These are phyloP conservation scores for Callinectes sapidus DNA, from an alignment of 2,888 invertebrate species.

Conservation along the genomic window DNA sequence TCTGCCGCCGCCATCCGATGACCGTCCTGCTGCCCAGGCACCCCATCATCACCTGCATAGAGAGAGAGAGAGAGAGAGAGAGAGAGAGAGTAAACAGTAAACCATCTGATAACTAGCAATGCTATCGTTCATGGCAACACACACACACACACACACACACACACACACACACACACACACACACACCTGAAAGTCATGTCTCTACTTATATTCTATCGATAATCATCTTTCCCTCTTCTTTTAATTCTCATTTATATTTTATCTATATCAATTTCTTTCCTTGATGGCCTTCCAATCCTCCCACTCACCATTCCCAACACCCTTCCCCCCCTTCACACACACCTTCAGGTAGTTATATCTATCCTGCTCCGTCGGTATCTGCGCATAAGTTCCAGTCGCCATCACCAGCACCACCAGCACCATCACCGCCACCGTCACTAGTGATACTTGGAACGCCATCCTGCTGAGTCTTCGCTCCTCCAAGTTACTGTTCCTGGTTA, in stretches of 20 bases:
- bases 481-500: not conserved
- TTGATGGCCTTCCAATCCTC: too few species aligned
- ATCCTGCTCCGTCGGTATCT: not conserved
- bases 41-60: not conserved
- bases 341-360: not conserved
- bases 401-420: not conserved
- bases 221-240: too few species aligned
- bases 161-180: not conserved
- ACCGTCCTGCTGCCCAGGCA: not conserved
- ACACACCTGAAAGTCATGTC: too few species aligned
- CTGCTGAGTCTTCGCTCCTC: not conserved
- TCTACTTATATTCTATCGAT: too few species aligned
- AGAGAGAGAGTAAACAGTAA: not conserved
- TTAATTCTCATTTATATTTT: too few species aligned
- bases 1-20: not conserved
- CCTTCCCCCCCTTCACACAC: not conserved
- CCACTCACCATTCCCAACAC: too few species aligned
- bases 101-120: not conserved
- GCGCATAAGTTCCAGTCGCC: not conserved
- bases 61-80: not conserved
- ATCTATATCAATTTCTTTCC: too few species aligned
- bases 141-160: conserved; percentile 1
- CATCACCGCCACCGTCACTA: not conserved
- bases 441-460: not conserved
- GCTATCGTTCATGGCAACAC: not conserved